A percentile compares a stretch with the other conserved stretches of the same genome.
These are phyloP conservation scores for Netelia fuscicornis DNA, from an alignment of 2,888 invertebrate species.

Conservation along the genomic window DNA sequence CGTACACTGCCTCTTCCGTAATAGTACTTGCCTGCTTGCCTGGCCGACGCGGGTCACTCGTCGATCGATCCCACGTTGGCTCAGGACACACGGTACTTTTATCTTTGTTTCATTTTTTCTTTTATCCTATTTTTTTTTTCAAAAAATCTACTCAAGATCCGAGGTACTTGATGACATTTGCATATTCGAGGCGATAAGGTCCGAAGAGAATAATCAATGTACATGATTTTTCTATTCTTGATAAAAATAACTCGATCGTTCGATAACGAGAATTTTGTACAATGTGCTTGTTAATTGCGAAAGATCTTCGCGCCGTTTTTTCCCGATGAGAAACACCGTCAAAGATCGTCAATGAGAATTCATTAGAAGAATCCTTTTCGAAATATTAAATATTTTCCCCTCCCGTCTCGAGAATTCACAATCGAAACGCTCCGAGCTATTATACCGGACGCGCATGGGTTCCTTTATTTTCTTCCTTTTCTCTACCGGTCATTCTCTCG, in stretches of 20 bases:
- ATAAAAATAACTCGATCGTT: too few relatives aligned
- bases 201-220: too few relatives aligned
- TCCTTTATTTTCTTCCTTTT: constrained; percentile 43
- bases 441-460: constrained; percentile 33
- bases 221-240: too few relatives aligned
- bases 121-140: background rate
- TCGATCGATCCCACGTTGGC: constrained; percentile 57
- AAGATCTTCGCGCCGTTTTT: background rate
- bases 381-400: constrained; percentile 29
- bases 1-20: constrained; percentile 45
- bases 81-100: constrained; percentile 22
- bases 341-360: background rate
- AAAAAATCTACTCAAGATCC: background rate
- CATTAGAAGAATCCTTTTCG: background rate
- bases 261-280: too few relatives aligned
- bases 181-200: too few relatives aligned
- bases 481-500: constrained; percentile 47
- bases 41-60: constrained; percentile 29
- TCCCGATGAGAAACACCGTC: background rate
- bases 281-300: too few relatives aligned
- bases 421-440: constrained; percentile 33
- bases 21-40: constrained; percentile 50
- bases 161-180: too few relatives aligned
- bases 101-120: constrained; percentile 1
- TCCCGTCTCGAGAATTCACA: constrained; percentile 23